Percentiles rank a stretch among this genome's conserved stretches.
Conservation (phyloP, 2,113 vertebrate genomes). For the Typhlomys cinereus region DNA sequence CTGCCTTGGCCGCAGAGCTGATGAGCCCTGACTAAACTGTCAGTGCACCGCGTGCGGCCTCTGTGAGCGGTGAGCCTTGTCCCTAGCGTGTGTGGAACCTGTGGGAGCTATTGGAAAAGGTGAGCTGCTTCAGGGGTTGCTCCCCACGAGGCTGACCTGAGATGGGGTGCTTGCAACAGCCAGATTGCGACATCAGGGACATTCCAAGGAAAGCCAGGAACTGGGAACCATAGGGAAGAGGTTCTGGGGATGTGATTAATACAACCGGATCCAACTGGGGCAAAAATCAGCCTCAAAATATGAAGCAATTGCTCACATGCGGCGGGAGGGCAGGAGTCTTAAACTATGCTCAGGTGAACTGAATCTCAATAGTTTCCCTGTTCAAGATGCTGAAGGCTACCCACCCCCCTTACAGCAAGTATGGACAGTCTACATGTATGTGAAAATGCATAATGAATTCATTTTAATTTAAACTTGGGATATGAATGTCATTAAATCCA, state of each 20-base stretch:
- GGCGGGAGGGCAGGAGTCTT: background rate
- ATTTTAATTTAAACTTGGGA: slow-evolving; percentile 1
- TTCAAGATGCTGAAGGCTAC: background rate
- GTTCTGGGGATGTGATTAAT: background rate
- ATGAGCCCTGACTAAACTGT: too few relatives aligned
- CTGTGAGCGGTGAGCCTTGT: background rate
- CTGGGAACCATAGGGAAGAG: background rate
- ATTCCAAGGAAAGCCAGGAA: background rate
- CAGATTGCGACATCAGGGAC: background rate
- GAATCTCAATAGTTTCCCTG: background rate
- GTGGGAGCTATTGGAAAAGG: background rate
- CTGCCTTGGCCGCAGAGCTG: background rate
- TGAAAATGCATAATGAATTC: background rate
- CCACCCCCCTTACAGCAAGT: background rate
- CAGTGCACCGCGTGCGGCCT: background rate
- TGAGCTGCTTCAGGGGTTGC: background rate
- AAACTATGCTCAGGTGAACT: background rate
- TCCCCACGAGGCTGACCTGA: background rate
- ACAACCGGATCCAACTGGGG: background rate
- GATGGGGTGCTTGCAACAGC: background rate
- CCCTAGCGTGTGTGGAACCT: background rate
- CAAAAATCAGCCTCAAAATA: background rate
- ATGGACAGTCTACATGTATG: background rate
- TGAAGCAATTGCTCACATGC: background rate
- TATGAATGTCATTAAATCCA: background rate